phyloP scores from a whole-genome alignment of 2,888 invertebrate species.

The Cryptocephalus moraei region DNA sequence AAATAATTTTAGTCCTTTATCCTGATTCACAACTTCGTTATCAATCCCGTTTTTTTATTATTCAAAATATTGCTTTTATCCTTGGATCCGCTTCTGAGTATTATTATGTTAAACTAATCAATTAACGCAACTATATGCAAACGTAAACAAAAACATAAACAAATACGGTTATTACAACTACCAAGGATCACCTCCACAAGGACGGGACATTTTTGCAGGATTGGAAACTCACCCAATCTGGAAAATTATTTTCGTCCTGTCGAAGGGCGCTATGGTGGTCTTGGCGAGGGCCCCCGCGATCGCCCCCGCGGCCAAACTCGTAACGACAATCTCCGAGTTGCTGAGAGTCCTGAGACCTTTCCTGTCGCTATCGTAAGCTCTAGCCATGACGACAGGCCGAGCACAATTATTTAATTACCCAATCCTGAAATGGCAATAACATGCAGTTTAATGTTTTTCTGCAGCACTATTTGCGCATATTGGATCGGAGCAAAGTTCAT shows the following conservation, averaged over 20 bases:
- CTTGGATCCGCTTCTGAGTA: no score
- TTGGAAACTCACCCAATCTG: conserved; percentile 58
- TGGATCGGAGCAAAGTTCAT: no score
- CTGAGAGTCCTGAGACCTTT: conserved; percentile 26
- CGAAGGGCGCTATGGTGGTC: conserved; percentile 92
- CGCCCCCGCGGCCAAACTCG: conserved; percentile 85
- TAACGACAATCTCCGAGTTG: conserved; percentile 55
- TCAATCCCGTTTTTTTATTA: no score
- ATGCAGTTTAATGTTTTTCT: neutral
- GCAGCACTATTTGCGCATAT: neutral
- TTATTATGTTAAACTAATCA: no score
- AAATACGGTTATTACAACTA: no score
- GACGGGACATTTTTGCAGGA: no score
- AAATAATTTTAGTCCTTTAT: no score
- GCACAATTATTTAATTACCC: conserved; percentile 12
- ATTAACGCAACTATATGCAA: no score
- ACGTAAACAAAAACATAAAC: no score
- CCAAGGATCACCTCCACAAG: no score
- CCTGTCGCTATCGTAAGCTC: conserved; percentile 16
- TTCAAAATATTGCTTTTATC: no score
- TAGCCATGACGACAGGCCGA: conserved; percentile 21
- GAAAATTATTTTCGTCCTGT: conserved; percentile 97
- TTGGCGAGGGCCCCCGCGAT: conserved; percentile 92
- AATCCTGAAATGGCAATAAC: conserved; percentile 3
- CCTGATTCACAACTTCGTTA: no score